Base-by-base conservation (phyloP, 2,797 vertebrate species). In the Myotis myotis region DNA sequence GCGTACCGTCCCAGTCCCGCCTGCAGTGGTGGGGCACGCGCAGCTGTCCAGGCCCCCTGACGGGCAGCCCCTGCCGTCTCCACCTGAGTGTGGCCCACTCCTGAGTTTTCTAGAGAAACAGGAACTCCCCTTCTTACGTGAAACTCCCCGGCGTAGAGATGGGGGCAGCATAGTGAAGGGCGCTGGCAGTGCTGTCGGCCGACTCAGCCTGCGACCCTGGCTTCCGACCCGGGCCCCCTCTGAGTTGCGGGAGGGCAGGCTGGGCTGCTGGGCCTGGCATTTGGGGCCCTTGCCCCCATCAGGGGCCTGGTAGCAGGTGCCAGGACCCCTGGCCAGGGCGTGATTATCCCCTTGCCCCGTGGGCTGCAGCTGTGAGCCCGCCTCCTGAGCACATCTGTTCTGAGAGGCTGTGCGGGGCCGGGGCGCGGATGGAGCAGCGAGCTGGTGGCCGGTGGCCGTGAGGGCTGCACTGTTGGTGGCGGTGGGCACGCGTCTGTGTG, bases 401-500 rank as follows among this genome's bases (percentile, higher is more conserved):
- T 20, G 23, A 84, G 86, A 36, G 49, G 19, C 23, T 11, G 2
- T n/a, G 51, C 13, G 13, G 22, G 68, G 28, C 0, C 0, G 44
- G 28, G 60, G 36, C 12, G 33, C 23, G 17, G 6, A 62, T 1
- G 62, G 74, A 83, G 60, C 9, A 0, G 6, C 15, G 51, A 66
- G 44, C 23, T 15, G 49, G 71, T 2, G 16, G 28, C 16, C 62
- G 49, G 57, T 57, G 9, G 36, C 53, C 0, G 1, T 12, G 55
- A 70, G 75, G 53, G 28, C 38, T 1, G 0, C 2, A 0, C 6
- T 9, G 16, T 36, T n/a, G 75, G 60, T 72, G 62, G 47, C 76
- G 6, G 7, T 51, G 80, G 57, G n/a, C 30, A 19, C 22, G 1
- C 0, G 1, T 81, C 68, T 70, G n/a, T 0, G 0, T 41, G 15